A percentile compares a stretch with the other conserved stretches of the same genome.
These are phyloP conservation scores for Mellivora capensis DNA, from an alignment of 2,113 vertebrate species.

Conservation along the genomic window DNA sequence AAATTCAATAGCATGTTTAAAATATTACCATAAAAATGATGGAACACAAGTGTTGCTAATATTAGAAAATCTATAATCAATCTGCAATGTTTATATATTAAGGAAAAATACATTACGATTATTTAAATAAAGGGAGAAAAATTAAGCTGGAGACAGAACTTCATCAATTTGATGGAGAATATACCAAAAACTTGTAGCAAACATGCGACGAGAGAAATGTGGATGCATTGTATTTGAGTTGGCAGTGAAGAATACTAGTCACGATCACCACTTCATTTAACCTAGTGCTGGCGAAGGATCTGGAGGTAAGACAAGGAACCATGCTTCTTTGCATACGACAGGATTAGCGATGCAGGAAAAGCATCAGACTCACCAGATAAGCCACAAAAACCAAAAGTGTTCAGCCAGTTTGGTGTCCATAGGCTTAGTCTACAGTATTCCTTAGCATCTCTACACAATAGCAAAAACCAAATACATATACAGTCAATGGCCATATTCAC, in stretches of 20 bases:
- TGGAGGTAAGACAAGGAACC: not conserved
- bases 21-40: not conserved
- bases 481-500: not conserved
- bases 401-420: not conserved
- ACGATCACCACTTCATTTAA: not conserved
- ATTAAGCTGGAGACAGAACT: not conserved
- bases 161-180: not conserved
- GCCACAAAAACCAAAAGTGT: not conserved
- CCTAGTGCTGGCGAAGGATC: not conserved
- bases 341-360: not conserved
- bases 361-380: not conserved
- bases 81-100: not conserved
- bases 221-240: not conserved
- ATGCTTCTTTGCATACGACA: not conserved
- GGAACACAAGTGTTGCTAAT: not conserved
- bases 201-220: not conserved
- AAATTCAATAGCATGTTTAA: not conserved
- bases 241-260: not conserved
- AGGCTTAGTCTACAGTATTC: not conserved
- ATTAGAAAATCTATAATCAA: not conserved
- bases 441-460: not conserved
- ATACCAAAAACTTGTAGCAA: not conserved
- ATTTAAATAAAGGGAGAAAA: not conserved
- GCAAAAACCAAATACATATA: not conserved
- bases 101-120: not conserved